Percentiles rank a stretch among this genome's conserved stretches.
Evolutionary conservation across 2,888 invertebrate genomes (phyloP).

Genomic region (Tinea pellionella): DNA sequence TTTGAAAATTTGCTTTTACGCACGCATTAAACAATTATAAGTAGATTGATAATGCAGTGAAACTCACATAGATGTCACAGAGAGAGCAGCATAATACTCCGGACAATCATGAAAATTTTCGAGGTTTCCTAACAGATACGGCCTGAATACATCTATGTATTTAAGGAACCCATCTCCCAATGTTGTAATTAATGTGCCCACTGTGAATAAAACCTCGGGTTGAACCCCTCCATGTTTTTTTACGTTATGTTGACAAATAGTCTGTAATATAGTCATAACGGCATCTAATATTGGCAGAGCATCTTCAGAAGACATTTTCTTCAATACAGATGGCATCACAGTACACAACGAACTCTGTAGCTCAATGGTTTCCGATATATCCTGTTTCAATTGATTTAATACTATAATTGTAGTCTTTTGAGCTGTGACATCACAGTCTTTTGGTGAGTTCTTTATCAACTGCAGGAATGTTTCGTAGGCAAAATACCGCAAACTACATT

Average conservation of each 20-base stretch:
- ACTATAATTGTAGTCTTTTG: conserved; percentile 99
- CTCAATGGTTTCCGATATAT: conserved; percentile 95
- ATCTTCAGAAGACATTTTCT: conserved; percentile 94
- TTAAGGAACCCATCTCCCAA: conserved; percentile 92
- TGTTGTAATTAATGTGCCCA: conserved; percentile 94
- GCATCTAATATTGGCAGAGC: too few species aligned
- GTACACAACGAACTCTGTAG: conserved; percentile 96
- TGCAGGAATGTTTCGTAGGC: conserved; percentile 99
- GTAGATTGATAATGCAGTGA: too few species aligned
- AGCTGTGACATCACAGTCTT: conserved; percentile 95
- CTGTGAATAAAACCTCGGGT: conserved; percentile 98
- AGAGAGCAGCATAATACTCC: conserved; percentile 93
- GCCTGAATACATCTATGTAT: conserved; percentile 98
- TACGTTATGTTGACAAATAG: conserved; percentile 93
- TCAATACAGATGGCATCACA: conserved; percentile 93
- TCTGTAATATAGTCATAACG: conserved; percentile 96
- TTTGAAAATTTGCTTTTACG: too few species aligned
- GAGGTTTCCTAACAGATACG: conserved; percentile 89
- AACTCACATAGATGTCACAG: conserved; percentile 57
- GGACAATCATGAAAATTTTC: conserved; percentile 96
- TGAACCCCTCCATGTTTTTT: conserved; percentile 91
- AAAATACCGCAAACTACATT: conserved; percentile 93
- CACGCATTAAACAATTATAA: too few species aligned
- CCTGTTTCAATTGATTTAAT: conserved; percentile 87
- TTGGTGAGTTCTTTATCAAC: conserved; percentile 98